Evolutionary conservation across 2,113 vertebrate genomes (phyloP), one percentile per base, ranked within the genome.

Genomic region (Xerus inauris): DNA sequence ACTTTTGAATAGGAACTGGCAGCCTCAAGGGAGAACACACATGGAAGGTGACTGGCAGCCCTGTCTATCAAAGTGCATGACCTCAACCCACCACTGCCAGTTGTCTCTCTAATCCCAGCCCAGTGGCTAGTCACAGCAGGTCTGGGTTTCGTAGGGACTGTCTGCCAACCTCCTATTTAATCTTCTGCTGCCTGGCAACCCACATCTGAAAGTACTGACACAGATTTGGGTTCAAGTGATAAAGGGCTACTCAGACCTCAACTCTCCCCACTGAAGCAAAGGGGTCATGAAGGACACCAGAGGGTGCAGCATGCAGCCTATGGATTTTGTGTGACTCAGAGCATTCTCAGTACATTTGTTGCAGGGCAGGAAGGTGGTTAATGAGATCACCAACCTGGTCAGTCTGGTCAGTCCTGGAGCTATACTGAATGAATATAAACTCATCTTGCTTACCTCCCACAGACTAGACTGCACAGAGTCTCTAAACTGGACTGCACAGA

Each of bases 1-100:
- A 76, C 9, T 87, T 95, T 57, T 94, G 19, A 64, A 77, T 22
- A 94, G 67, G 11, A 91, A 77, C 49, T 79, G 85, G n/a, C 6
- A 91, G 47, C 72, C 38, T 85, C 73, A 81, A 71, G 38, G 47
- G 42, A 86, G 64, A 87, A 75, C 10, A 83, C 30, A 32, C 0
- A 59, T 65, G 35, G 76, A 86, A 73, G 22, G 62, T 35, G 47
- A 24, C 42, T 1, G 0, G 40, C 47, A 73, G 47, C 65, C 57
- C 26, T 13, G n/a, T 82, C 69, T 26, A 51, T 54, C 54, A n/a
- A 40, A 59, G 54, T 28, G 57, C 10, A 19, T 13, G n/a, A 90
- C 71, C 35, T 80, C 26, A 72, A 28, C 20, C 8, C 32, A 24
- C 32, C 32, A 38, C 4, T 51, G 26, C 32, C 17, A 47, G 28